Evolutionary conservation across 2,888 invertebrate genomes (phyloP), one percentile per base, ranked within the genome.

Genomic region (Drosophila birchii): DNA sequence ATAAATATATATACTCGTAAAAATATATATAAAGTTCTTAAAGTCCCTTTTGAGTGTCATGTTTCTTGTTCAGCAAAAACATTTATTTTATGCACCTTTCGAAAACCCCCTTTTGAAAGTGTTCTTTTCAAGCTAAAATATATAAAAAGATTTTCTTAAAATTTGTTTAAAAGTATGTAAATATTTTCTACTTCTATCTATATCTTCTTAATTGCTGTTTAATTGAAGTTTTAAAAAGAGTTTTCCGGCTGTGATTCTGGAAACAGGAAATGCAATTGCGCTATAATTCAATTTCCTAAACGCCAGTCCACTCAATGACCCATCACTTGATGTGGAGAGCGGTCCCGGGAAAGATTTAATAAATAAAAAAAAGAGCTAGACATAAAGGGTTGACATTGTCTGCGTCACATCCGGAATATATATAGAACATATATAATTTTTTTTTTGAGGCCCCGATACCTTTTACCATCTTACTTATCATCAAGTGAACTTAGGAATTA

Each of bases 231-330:
- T 39, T 32, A 23, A 32, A 56, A 11, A n/a, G 29, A n/a, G 20
- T 32, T 58, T 16, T 59, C 7, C 20, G 14, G 18, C 43, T 62
- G 14, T 8, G 32, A 60, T 23, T 60, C 39, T 9, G 20, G 12
- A 9, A 23, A 41, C 79, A 76, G 83, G 82, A 85, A 86, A 81
- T 68, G 75, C 75, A 78, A 78, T 58, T 81, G 66, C 32, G 61
- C 61, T 55, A 72, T 84, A 60, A 84, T 86, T 86, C 8, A 79
- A 84, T 86, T 83, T 84, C 76, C 81, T 68, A 71, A 66, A 61
- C 59, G 29, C 38, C 26, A 38, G 53, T 51, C 29, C 47, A 66
- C 68, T 66, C 61, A 45, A 54, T 64, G 64, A 63, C 26, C 23
- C 23, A 20, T 14, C 20, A 34, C 64, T 63, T 64, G 63, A 49